Evolutionary conservation across 2,113 vertebrate genomes (phyloP), one percentile per base, ranked within the genome.

Genomic region (Lophotis ruficrista): DNA sequence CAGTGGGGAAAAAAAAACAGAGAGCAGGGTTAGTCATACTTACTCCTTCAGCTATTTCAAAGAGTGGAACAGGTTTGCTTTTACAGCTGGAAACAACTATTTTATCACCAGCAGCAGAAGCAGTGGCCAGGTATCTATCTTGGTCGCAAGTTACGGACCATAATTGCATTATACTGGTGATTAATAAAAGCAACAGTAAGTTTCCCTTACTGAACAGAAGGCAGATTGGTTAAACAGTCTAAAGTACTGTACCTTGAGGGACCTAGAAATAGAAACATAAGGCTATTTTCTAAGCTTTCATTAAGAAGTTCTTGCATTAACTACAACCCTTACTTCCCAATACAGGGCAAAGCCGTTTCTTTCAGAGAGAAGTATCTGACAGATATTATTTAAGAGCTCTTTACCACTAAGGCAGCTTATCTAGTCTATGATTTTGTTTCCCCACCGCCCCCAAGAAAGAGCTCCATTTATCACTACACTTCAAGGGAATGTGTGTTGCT

Each of bases 41-140:
- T 98, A 99, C 99, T 98, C 98, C 99, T 92, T 99, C 99, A 7
- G 98, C 99, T 94, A 99, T 98, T 87, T 99, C 99, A 89, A 99
- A 98, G 86, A 99, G 97, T 17, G 98, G 96, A 87, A 98, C 97
- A 25, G 98, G 98, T 95, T 98, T 98, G 16, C 98, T 97, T 97
- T 99, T 99, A 84, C 99, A 98, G 97, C 98, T 99, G 90, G 99
- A 99, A 84, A 99, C 96, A 83, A 99, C 98, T 95, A 99, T 98
- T 97, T 99, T 99, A 98, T 99, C 99, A 70, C 99, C 99, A 68
- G 96, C 95, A 97, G 98, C 98, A 98, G 99, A 99, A 72, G 99
- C 98, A 72, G 98, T 99, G 83, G 99, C 99, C 94, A 99, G 95
- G 97, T 98, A 99, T 96, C 99, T 99, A 95, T 99, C 99, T 99